phyloP scores from a whole-genome alignment of 2,888 invertebrate species.

The Oligia latruncula region DNA sequence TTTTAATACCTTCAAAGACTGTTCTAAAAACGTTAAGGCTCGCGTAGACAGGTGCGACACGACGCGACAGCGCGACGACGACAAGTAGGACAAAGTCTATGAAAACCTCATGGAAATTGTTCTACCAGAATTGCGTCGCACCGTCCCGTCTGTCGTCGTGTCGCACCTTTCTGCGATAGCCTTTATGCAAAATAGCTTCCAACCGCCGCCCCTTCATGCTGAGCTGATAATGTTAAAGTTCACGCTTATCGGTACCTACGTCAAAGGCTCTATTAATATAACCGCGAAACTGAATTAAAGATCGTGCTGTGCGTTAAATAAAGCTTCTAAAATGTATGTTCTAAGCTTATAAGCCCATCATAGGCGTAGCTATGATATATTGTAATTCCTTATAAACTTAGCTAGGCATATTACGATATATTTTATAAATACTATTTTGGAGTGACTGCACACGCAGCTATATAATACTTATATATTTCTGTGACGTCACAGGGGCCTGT shows the following conservation, averaged over 20 bases:
- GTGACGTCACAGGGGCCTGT: no score
- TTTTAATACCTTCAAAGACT: slow-evolving; percentile 12
- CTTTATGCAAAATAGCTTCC: slow-evolving; percentile 30
- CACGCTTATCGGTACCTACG: slow-evolving; percentile 28
- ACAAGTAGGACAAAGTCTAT: neutral
- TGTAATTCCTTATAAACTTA: no score
- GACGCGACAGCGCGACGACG: neutral
- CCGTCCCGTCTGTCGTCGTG: neutral
- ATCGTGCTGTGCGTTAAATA: neutral
- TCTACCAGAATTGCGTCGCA: neutral
- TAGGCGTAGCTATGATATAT: no score
- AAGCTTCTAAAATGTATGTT: neutral
- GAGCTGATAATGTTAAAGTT: slow-evolving; percentile 45
- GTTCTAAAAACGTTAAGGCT: slow-evolving; percentile 12
- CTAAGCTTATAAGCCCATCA: neutral
- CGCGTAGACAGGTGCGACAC: neutral
- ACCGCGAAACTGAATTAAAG: slow-evolving; percentile 11
- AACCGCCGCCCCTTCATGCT: slow-evolving; percentile 9
- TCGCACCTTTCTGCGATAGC: neutral
- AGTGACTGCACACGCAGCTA: no score
- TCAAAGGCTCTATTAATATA: slow-evolving; percentile 30
- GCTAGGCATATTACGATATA: no score
- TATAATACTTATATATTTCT: no score
- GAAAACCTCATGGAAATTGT: neutral
- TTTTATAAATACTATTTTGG: no score